These are phyloP conservation scores for Drosophila formosana DNA, from an alignment of 2,888 invertebrate genomes.

Conservation along the genomic window DNA sequence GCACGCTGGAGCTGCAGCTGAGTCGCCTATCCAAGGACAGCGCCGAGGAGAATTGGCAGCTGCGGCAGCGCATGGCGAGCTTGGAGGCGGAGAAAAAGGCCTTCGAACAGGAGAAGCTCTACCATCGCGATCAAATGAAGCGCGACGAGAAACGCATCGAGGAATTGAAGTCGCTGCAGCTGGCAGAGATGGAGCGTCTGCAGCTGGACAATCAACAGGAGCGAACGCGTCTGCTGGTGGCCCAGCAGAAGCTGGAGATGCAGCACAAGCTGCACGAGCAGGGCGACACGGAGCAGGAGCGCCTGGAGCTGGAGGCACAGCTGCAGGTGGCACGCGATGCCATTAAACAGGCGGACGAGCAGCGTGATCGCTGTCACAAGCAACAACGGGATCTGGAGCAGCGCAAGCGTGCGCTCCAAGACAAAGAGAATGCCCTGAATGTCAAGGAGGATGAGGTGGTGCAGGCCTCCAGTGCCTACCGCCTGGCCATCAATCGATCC, in stretches of 20 bases:
- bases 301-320: slow-evolving; percentile 82
- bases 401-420: slow-evolving; percentile 81
- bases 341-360: slow-evolving; percentile 82
- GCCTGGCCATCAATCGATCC: slow-evolving; percentile 78
- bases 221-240: slow-evolving; percentile 73
- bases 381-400: slow-evolving; percentile 83
- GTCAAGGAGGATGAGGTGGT: slow-evolving; percentile 83
- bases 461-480: slow-evolving; percentile 73
- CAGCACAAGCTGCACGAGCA: slow-evolving; percentile 73
- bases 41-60: slow-evolving; percentile 84
- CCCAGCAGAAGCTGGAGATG: slow-evolving; percentile 81
- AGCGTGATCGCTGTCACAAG: slow-evolving; percentile 82
- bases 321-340: slow-evolving; percentile 84
- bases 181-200: slow-evolving; percentile 78
- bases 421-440: slow-evolving; percentile 80
- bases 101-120: slow-evolving; percentile 83
- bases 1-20: slow-evolving; percentile 83
- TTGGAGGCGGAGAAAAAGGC: slow-evolving; percentile 83
- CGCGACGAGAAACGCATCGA: slow-evolving; percentile 83
- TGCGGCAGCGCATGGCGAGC: slow-evolving; percentile 83
- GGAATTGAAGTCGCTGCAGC: slow-evolving; percentile 82
- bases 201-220: slow-evolving; percentile 82
- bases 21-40: slow-evolving; percentile 81
- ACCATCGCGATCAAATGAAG: slow-evolving; percentile 81
- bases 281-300: slow-evolving; percentile 70